phyloP scores from a whole-genome alignment of 1,140 invertebrate species.

The Choristoneura fumiferana region DNA sequence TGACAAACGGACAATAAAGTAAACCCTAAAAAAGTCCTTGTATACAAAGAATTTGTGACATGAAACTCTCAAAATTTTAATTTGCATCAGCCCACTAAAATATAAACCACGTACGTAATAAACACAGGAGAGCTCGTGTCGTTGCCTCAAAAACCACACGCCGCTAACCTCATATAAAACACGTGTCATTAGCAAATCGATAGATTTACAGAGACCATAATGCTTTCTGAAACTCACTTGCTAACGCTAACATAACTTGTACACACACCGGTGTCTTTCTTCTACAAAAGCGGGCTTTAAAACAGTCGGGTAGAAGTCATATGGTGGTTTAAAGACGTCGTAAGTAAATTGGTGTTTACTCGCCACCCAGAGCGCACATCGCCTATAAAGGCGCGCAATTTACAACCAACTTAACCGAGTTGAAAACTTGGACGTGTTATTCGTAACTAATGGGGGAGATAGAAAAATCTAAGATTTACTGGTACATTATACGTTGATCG shows the following conservation, averaged over 20 bases:
- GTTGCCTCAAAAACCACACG: conserved; percentile 3
- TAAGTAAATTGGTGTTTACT: conserved; percentile 24
- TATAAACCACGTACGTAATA: background rate
- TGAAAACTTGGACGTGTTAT: conserved; percentile 55
- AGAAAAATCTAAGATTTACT: conserved; percentile 34
- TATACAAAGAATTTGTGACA: no score
- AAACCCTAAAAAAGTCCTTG: no score
- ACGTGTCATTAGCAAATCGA: conserved; percentile 51
- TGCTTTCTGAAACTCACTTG: conserved; percentile 52
- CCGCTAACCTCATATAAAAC: conserved; percentile 37
- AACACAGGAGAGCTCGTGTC: conserved; percentile 8
- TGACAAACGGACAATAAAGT: no score
- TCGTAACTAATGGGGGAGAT: conserved; percentile 41
- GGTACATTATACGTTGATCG: background rate
- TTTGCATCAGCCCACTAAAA: conserved; percentile 1
- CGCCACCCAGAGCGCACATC: conserved; percentile 58
- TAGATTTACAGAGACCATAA: conserved; percentile 60
- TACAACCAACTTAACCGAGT: conserved; percentile 60
- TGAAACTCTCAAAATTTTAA: no score
- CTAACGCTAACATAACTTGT: conserved; percentile 24
- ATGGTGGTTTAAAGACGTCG: background rate
- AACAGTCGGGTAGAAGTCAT: background rate
- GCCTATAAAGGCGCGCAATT: conserved; percentile 65
- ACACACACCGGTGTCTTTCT: background rate
- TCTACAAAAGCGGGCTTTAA: background rate